Evolutionary conservation across 1,140 invertebrate species (phyloP), one percentile per base, ranked within the genome.

Genomic region (Papilio glaucus): DNA sequence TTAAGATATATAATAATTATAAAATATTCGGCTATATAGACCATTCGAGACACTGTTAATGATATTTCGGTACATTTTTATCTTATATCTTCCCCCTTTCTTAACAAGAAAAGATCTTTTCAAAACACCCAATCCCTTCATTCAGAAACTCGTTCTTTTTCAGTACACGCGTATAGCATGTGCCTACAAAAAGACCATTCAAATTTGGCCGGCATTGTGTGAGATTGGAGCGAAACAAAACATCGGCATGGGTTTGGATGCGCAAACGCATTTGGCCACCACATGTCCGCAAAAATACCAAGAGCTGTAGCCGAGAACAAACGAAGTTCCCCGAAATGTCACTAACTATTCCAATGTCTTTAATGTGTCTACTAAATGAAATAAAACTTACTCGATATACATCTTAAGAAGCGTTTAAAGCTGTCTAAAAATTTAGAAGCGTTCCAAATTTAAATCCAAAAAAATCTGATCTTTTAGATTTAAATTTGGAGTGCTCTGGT

Each of bases 221-320:
- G 73, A 71, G 72, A 73, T 78, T 69, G 57, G 37, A 73, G 72
- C 77, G 81, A 87, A 90, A 89, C 85, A 90, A 90, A 88, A 83
- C 82, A 74, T 41, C 71, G 77, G 63, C 76, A 57, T 71, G 70
- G 79, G 71, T 77, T 72, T 78, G 73, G 85, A 86, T 86, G 85
- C 82, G 83, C 84, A 71, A 73, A 74, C 81, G 82, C 87, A 88
- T 89, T 84, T 91, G 89, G 86, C 80, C 73, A 82, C 81, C 88
- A 90, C 73, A 85, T 90, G 84, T 82, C 77, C 77, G 84, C 81
- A 86, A 91, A 89, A 89, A 89, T 73, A 49, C 70, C 67, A 77
- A 83, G 80, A 82, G 70, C 65, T 75, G 49, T 2, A 65, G 65
- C 81, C 80, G 82, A 85, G 72, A 29, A 74, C 61, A 49, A 57